Conservation (phyloP, 2,888 invertebrate genomes). For the Stenotaenia linearis region DNA sequence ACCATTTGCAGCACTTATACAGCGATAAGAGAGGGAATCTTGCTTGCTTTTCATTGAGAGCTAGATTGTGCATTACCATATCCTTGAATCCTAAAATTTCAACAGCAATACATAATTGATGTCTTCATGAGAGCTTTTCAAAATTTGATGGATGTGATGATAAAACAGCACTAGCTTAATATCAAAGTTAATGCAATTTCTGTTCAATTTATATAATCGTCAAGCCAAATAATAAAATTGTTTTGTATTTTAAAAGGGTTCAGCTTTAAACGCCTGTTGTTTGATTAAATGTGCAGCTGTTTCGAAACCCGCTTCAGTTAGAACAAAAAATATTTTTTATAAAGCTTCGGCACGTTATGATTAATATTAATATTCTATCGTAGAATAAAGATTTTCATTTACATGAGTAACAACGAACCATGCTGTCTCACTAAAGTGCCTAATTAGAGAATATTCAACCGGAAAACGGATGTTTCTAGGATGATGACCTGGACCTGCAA, state of each 20-base stretch:
- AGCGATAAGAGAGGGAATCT: neutral
- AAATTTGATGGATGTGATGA: neutral
- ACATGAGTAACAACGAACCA: neutral
- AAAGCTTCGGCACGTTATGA: neutral
- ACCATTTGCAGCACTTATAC: neutral
- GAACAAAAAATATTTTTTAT: neutral
- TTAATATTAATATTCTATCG: no score
- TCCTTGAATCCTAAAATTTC: neutral
- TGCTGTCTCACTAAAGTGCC: neutral
- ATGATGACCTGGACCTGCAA: neutral
- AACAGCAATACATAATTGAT: neutral
- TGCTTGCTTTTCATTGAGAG: neutral
- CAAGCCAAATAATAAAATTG: neutral
- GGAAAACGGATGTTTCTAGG: neutral
- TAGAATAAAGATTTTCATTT: no score
- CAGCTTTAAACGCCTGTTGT: neutral
- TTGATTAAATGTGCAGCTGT: neutral
- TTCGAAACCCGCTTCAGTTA: neutral
- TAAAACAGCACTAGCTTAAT: neutral
- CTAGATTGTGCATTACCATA: neutral
- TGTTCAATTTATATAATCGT: neutral
- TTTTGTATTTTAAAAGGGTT: neutral
- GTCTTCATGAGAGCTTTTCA: neutral
- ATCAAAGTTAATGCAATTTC: neutral
- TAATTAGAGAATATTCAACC: conserved; percentile 4